Evolutionary conservation across 2,888 invertebrate species (phyloP), one percentile per base, ranked within the genome.

Genomic region (Alloscopus bannaensis): DNA sequence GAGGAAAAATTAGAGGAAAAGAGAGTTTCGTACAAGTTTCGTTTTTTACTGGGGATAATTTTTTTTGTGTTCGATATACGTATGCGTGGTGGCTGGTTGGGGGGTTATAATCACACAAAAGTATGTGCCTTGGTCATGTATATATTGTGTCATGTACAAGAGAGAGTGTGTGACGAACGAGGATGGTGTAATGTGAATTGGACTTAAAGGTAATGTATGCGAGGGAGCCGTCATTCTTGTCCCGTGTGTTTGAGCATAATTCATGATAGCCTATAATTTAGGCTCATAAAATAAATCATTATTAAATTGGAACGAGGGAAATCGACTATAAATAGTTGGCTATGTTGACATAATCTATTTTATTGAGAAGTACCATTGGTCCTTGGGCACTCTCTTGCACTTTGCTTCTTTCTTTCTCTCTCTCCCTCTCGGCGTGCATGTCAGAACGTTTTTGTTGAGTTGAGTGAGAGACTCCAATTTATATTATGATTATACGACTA

Each of bases 281-380:
- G 83, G 66, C 84, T 83, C 84, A 85, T 86, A 86, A 86, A 86
- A 86, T 86, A 86, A 86, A 86, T 86, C 86, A 86, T 86, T 86
- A 86, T 84, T 84, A 86, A 85, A 85, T 85, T 85, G 86, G 84
- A 83, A 81, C 80, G 81, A 79, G 81, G 81, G 80, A 83, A 85
- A 85, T 84, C 84, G 84, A 81, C 86, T 86, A 86, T 86, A 85
- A 86, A 86, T 86, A 86, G 84, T 82, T 83, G 81, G 83, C 65
- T 80, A 82, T 86, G 86, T 86, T 86, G 86, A 86, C 86, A 85
- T 85, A 85, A 85, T 85, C 83, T 82, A 82, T 81, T 84, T 85
- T 84, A 84, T 84, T 85, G 85, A 82, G 73, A 80, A 81, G 82
- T 79, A 78, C 78, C 80, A 82, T 80, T 84, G 78, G 80, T 83